Percentiles rank a stretch among this genome's conserved stretches.
Conservation (phyloP, 53 echinoderm and acorn worm species). For the Holothuria scabra region DNA sequence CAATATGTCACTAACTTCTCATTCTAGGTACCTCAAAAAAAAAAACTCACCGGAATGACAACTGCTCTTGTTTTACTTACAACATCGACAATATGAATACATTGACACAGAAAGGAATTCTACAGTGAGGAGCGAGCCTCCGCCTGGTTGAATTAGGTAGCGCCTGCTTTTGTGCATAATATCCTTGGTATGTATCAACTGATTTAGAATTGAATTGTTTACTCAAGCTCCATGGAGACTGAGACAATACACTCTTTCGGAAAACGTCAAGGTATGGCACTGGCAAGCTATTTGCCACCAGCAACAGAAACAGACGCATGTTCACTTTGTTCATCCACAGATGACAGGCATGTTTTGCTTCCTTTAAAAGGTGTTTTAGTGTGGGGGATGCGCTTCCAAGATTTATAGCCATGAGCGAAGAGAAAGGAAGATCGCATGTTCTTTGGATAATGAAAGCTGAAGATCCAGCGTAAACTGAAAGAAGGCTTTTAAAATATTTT, state of each 20-base stretch:
- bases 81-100: constrained; percentile 31
- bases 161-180: constrained; percentile 28
- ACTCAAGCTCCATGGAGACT: constrained; percentile 27
- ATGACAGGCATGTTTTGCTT: constrained; percentile 30
- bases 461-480: no score
- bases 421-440: background rate
- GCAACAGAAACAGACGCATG: constrained; percentile 15
- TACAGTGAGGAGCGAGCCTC: background rate
- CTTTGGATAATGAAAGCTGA: background rate
- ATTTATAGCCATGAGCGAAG: constrained; percentile 26
- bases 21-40: no score
- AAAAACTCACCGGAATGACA: no score
- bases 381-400: constrained; percentile 16
- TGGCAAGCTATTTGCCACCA: constrained; percentile 24
- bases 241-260: constrained; percentile 41
- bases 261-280: constrained; percentile 10
- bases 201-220: constrained; percentile 27
- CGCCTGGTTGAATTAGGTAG: constrained; percentile 14
- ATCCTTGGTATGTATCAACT: constrained; percentile 39
- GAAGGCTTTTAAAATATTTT: no score
- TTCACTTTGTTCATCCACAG: constrained; percentile 38
- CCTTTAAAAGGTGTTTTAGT: constrained; percentile 31
- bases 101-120: constrained; percentile 36
- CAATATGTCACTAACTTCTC: no score
- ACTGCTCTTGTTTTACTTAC: constrained; percentile 16